These are phyloP conservation scores for Meloidogyne floridensis DNA, from an alignment of 1,140 invertebrate species.

Conservation along the genomic window DNA sequence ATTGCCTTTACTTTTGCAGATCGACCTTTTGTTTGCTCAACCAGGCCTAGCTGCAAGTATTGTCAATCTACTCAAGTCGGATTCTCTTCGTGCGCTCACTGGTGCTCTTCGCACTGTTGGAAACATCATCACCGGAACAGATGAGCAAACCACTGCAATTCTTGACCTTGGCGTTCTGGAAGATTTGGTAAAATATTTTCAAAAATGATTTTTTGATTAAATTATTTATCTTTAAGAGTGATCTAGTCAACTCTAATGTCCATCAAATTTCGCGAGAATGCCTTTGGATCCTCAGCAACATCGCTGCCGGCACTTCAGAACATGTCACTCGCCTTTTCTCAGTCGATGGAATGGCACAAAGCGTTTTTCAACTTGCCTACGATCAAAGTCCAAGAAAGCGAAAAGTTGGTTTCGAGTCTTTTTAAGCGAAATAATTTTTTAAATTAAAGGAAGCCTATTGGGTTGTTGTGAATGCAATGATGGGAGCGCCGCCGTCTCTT, in stretches of 20 bases:
- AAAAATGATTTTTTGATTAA: background rate
- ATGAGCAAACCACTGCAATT: constrained; percentile 35
- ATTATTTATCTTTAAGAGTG: constrained; percentile 12
- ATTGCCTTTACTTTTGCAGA: constrained; percentile 16
- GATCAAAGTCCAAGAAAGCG: constrained; percentile 30
- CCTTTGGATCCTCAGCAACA: constrained; percentile 38
- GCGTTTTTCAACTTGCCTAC: constrained; percentile 28
- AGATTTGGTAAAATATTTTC: constrained; percentile 28
- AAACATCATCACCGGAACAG: constrained; percentile 39
- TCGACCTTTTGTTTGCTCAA: constrained; percentile 27
- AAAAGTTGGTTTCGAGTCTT: constrained; percentile 25
- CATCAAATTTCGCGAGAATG: constrained; percentile 31
- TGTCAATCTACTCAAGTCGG: constrained; percentile 26
- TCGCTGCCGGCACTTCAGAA: constrained; percentile 37
- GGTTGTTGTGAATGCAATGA: constrained; percentile 40
- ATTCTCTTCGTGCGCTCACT: constrained; percentile 28
- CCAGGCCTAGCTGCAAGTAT: constrained; percentile 25
- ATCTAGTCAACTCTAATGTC: constrained; percentile 31
- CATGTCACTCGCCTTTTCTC: constrained; percentile 33
- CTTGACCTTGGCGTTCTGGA: constrained; percentile 32
- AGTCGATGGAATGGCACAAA: constrained; percentile 24
- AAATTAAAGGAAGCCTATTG: constrained; percentile 38
- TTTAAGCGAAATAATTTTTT: background rate
- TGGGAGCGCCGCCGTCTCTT: constrained; percentile 22
- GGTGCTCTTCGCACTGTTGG: constrained; percentile 34